phyloP scores from a whole-genome alignment of 1,140 invertebrate genomes.

The Dinoponera quadriceps region DNA sequence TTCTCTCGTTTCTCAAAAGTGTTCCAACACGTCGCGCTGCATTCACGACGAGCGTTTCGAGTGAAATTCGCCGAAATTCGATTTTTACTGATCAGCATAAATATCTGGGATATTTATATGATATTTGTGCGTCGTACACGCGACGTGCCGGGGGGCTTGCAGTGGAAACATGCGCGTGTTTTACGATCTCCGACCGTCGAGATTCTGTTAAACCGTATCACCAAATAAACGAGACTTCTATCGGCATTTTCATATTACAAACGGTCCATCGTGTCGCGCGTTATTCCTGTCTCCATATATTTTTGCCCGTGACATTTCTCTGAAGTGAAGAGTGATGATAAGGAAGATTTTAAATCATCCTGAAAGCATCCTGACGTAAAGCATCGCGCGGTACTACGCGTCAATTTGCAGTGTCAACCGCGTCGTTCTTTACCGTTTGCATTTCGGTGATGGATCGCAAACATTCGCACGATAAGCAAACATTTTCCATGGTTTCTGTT shows the following conservation, averaged over 20 bases:
- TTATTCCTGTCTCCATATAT: conserved; percentile 29
- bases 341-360: conserved; percentile 59
- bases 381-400: conserved; percentile 41
- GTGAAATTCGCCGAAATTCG: too few species aligned
- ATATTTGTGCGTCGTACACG: too few species aligned
- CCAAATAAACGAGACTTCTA: conserved; percentile 14
- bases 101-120: too few species aligned
- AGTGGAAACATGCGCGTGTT: conserved; percentile 4
- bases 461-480: conserved; percentile 56
- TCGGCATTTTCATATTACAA: conserved; percentile 32
- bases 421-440: conserved; percentile 49
- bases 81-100: too few species aligned
- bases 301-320: conserved; percentile 13
- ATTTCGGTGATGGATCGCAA: conserved; percentile 54
- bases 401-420: conserved; percentile 52
- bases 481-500: conserved; percentile 46
- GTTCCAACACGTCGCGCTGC: too few species aligned
- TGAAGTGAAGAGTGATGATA: conserved; percentile 55
- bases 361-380: conserved; percentile 53
- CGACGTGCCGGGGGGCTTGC: not conserved
- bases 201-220: conserved; percentile 17
- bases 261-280: conserved; percentile 10
- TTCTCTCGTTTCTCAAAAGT: too few species aligned
- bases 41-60: too few species aligned
- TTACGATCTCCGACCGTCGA: not conserved